These are phyloP conservation scores for Stegostoma tigrinum DNA, from an alignment of 2,113 vertebrate species.

Conservation along the genomic window DNA sequence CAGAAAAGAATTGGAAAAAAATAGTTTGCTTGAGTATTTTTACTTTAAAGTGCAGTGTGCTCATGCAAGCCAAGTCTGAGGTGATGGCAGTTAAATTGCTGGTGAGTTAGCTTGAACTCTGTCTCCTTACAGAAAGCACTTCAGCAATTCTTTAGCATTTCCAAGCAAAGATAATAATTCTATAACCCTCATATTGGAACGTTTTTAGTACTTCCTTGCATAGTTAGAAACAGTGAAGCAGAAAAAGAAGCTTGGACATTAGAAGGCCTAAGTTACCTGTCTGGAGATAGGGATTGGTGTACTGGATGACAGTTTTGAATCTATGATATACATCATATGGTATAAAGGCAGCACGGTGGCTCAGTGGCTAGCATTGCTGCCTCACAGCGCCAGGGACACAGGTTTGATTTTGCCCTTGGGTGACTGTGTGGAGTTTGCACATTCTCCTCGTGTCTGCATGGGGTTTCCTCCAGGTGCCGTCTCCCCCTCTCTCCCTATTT, in stretches of 20 bases:
- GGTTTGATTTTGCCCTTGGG: too few species aligned
- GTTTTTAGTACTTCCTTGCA: background rate
- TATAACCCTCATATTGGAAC: background rate
- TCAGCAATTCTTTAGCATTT: background rate
- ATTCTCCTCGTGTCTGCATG: too few species aligned
- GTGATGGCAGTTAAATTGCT: background rate
- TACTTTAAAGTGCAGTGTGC: background rate
- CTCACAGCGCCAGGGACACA: too few species aligned
- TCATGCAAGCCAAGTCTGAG: too few species aligned
- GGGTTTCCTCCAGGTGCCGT: too few species aligned
- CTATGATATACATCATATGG: background rate
- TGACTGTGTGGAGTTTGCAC: too few species aligned
- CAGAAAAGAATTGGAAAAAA: background rate
- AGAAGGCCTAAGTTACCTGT: too few species aligned
- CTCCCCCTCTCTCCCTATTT: too few species aligned
- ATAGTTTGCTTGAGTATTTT: background rate
- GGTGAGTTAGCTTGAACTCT: background rate
- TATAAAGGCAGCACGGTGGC: too few species aligned
- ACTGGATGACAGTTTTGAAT: background rate
- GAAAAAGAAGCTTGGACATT: background rate
- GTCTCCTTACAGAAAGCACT: background rate
- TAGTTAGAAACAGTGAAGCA: background rate
- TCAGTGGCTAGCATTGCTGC: too few species aligned
- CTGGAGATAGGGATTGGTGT: background rate
- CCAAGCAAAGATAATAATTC: background rate